Conservation (phyloP, 2,113 vertebrate species). For the Donacobius atricapilla region DNA sequence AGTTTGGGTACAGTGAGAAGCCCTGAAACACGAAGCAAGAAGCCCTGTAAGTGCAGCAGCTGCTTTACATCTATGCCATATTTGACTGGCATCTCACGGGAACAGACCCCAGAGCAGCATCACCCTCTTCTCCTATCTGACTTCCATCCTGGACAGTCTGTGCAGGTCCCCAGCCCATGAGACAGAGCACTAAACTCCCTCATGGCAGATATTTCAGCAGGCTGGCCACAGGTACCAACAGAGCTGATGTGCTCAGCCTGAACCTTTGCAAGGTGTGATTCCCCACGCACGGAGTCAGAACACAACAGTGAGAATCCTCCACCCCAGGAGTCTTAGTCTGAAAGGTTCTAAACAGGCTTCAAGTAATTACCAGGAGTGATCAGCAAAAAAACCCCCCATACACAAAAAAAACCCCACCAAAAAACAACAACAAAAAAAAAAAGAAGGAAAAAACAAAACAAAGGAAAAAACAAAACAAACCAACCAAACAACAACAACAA, state of each 20-base stretch:
- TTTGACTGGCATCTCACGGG: not conserved
- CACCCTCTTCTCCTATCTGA: not conserved
- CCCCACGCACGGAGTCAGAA: fast-evolving
- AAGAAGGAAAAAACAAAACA: no score
- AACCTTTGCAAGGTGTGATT: not conserved
- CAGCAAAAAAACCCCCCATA: not conserved
- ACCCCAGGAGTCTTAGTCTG: not conserved
- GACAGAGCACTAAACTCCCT: fast-evolving
- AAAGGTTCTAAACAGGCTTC: not conserved
- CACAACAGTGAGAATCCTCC: not conserved
- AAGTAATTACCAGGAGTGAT: not conserved
- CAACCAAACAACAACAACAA: no score
- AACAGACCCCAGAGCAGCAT: not conserved
- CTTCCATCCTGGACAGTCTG: not conserved
- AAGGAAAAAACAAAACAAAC: not conserved
- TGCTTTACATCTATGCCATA: not conserved
- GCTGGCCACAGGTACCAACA: not conserved
- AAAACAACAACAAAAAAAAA: no score
- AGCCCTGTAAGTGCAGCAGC: not conserved
- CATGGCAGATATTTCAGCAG: not conserved
- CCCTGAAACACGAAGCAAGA: not conserved
- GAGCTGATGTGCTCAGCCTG: not conserved
- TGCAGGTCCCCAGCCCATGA: not conserved
- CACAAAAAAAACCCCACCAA: no score
- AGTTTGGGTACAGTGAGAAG: not conserved